These are phyloP conservation scores for Koerneria pararmatus DNA, from an alignment of 2,888 invertebrate species.

Conservation along the genomic window DNA sequence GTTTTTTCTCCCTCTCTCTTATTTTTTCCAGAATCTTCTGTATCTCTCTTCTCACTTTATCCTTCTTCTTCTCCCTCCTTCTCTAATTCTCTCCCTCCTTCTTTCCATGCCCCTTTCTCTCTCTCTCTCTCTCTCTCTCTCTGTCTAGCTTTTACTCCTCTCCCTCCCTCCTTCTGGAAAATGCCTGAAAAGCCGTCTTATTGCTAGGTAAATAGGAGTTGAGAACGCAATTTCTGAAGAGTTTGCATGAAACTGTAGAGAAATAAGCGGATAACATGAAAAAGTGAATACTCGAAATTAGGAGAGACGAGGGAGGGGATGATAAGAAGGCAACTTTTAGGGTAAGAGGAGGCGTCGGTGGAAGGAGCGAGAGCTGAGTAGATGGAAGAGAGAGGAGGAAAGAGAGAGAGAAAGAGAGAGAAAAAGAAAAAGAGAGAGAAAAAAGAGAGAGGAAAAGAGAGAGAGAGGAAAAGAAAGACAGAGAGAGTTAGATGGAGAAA, in stretches of 20 bases:
- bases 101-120: not conserved
- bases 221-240: too few species aligned
- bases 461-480: constrained; percentile 3
- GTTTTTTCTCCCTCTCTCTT: not conserved
- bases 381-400: constrained; percentile 21
- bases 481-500: constrained; percentile 3
- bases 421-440: too few species aligned
- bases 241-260: too few species aligned
- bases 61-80: not conserved
- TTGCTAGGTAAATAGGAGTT: too few species aligned
- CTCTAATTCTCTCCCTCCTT: not conserved
- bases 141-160: not conserved
- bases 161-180: constrained; percentile 2
- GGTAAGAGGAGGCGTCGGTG: constrained; percentile 23
- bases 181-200: constrained; percentile 2
- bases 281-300: too few species aligned
- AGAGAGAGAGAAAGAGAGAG: constrained; percentile 18
- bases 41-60: not conserved
- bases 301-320: constrained; percentile 1
- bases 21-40: not conserved
- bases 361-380: constrained; percentile 23
- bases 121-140: not conserved
- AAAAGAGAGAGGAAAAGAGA: too few species aligned
- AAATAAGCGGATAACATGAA: too few species aligned
- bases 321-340: constrained; percentile 12